Conservation (phyloP, 2,797 vertebrate species). For the Onychomys arenicola region DNA sequence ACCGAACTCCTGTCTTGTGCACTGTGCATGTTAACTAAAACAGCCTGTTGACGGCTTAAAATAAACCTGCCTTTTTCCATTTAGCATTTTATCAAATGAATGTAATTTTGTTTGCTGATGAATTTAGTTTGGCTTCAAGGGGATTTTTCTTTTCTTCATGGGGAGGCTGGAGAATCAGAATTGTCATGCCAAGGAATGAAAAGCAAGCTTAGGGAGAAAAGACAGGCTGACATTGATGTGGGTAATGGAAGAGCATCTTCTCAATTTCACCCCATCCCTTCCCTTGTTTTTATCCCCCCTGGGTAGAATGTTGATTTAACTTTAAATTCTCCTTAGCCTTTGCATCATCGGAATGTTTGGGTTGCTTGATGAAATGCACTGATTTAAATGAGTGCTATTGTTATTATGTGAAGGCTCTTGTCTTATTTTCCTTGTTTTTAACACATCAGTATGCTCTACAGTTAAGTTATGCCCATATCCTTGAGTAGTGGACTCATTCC, state of each 20-base stretch:
- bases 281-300: not conserved
- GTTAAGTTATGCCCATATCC: constrained; percentile 46
- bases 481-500: not conserved
- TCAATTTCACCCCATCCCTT: constrained; percentile 9
- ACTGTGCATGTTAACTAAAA: constrained; percentile 84
- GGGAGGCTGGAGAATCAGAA: constrained; percentile 78
- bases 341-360: constrained; percentile 48
- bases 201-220: constrained; percentile 74
- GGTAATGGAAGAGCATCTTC: constrained; percentile 71
- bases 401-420: constrained; percentile 27
- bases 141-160: constrained; percentile 84
- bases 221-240: constrained; percentile 64
- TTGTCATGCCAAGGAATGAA: constrained; percentile 78
- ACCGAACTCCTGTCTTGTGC: constrained; percentile 84
- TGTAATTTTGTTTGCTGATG: constrained; percentile 83
- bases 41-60: constrained; percentile 87
- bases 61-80: constrained; percentile 87
- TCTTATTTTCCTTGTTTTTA: constrained; percentile 66
- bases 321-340: constrained; percentile 56
- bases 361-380: constrained; percentile 69
- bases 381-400: constrained; percentile 64
- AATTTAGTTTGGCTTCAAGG: constrained; percentile 84
- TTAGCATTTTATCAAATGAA: constrained; percentile 86
- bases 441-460: constrained; percentile 42
- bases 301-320: constrained; percentile 65